Conservation (phyloP, 2,113 vertebrate species). For the Argyrosomus japonicus region DNA sequence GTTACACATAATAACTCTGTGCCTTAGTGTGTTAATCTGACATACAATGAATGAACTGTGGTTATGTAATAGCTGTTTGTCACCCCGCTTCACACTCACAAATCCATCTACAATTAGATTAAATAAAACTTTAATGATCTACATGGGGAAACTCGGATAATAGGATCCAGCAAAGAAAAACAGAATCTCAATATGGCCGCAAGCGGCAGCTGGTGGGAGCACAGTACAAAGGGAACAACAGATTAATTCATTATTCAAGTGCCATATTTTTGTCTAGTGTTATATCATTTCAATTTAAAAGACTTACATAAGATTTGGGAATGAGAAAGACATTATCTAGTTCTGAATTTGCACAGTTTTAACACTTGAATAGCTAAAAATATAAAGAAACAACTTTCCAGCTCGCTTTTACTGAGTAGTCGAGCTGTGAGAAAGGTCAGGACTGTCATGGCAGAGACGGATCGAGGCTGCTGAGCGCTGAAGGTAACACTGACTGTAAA, state of each 20-base stretch:
- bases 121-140: constrained; percentile 50
- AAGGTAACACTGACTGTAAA: background rate
- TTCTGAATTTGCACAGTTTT: too few species aligned
- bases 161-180: constrained; percentile 15
- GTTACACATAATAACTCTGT: background rate
- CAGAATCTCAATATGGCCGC: background rate
- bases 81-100: constrained; percentile 33
- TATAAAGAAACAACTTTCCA: background rate
- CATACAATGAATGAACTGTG: constrained; percentile 26
- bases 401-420: background rate
- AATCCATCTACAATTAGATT: constrained; percentile 54
- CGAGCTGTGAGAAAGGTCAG: constrained; percentile 29
- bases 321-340: background rate
- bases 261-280: background rate
- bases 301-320: background rate
- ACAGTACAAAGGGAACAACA: background rate
- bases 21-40: constrained; percentile 26
- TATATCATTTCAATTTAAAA: background rate
- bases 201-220: background rate
- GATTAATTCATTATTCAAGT: background rate
- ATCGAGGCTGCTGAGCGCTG: background rate
- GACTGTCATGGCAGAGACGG: constrained; percentile 4
- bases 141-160: constrained; percentile 22
- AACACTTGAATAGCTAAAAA: background rate
- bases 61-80: constrained; percentile 48